Percentiles rank a stretch among this genome's conserved stretches.
These are phyloP conservation scores for Urosaurus nigricauda DNA, from an alignment of 2,797 vertebrate genomes.

Conservation along the genomic window DNA sequence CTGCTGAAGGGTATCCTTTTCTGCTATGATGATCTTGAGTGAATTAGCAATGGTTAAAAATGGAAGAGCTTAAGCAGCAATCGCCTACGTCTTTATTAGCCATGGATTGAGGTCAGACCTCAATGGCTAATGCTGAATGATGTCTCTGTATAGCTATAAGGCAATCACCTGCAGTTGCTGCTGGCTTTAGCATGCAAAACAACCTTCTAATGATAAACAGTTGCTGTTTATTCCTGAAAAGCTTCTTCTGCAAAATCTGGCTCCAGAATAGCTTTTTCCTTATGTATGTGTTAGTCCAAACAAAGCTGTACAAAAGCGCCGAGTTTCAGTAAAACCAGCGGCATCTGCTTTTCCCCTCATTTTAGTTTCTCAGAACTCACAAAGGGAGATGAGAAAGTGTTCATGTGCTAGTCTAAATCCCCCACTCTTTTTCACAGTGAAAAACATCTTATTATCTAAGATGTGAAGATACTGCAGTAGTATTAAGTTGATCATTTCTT, in stretches of 20 bases:
- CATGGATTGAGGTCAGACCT: background rate
- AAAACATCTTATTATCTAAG: slow-evolving; percentile 26
- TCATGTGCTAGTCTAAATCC: background rate
- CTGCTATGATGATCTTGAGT: background rate
- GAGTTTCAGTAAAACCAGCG: background rate
- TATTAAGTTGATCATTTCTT: slow-evolving; percentile 15
- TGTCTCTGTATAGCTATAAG: background rate
- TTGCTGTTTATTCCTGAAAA: slow-evolving; percentile 5
- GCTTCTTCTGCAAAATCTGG: background rate
- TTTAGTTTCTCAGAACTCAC: background rate
- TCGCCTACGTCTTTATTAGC: background rate
- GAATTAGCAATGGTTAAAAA: background rate
- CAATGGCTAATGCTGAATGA: background rate
- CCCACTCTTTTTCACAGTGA: background rate
- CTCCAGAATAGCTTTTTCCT: background rate
- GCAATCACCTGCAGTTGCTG: background rate
- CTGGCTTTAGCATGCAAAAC: background rate
- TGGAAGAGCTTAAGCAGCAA: background rate
- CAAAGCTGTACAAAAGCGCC: background rate
- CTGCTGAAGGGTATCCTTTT: background rate
- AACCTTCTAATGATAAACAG: background rate
- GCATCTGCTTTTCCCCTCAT: background rate
- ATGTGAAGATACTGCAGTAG: slow-evolving; percentile 1
- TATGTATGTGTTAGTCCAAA: background rate
- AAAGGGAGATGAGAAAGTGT: background rate